phyloP scores from a whole-genome alignment of 2,797 vertebrate genomes.

The Poecilia velifera region DNA sequence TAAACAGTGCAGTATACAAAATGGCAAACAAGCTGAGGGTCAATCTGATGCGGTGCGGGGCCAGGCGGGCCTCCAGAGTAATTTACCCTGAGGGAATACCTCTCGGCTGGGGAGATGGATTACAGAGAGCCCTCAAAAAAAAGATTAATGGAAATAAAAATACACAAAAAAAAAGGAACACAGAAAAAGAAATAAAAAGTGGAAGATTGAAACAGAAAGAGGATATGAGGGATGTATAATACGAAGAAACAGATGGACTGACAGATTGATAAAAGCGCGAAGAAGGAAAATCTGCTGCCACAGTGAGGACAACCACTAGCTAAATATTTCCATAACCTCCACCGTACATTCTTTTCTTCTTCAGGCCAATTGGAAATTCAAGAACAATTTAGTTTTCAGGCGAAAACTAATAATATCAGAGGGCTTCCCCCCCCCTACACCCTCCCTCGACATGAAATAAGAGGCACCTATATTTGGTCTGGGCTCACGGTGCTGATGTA shows the following conservation, averaged over 20 bases:
- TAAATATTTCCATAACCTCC: conserved; percentile 15
- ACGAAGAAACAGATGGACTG: conserved; percentile 55
- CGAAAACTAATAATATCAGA: conserved; percentile 46
- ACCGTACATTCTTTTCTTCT: conserved; percentile 7
- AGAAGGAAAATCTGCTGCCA: background rate
- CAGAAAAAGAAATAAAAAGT: conserved; percentile 32
- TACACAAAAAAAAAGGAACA: conserved; percentile 72
- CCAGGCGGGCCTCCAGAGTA: conserved; percentile 97
- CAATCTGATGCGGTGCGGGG: conserved; percentile 97
- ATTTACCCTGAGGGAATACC: conserved; percentile 97
- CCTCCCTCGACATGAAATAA: conserved; percentile 47
- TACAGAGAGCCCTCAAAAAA: conserved; percentile 89
- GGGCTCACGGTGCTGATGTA: conserved; percentile 70
- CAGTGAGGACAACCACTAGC: conserved; percentile 2
- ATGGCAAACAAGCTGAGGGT: conserved; percentile 99
- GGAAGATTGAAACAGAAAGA: conserved; percentile 43
- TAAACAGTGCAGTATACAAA: conserved; percentile 99
- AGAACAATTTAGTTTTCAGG: conserved; percentile 33
- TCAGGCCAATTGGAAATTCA: conserved; percentile 15
- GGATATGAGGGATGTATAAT: conserved; percentile 35
- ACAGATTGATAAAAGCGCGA: conserved; percentile 28
- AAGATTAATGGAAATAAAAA: conserved; percentile 97
- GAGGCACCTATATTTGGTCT: conserved; percentile 61
- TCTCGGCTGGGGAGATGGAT: conserved; percentile 96
- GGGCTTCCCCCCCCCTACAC: conserved; percentile 36